These are phyloP conservation scores for Luperina testacea DNA, from an alignment of 2,888 invertebrate genomes.

Conservation along the genomic window DNA sequence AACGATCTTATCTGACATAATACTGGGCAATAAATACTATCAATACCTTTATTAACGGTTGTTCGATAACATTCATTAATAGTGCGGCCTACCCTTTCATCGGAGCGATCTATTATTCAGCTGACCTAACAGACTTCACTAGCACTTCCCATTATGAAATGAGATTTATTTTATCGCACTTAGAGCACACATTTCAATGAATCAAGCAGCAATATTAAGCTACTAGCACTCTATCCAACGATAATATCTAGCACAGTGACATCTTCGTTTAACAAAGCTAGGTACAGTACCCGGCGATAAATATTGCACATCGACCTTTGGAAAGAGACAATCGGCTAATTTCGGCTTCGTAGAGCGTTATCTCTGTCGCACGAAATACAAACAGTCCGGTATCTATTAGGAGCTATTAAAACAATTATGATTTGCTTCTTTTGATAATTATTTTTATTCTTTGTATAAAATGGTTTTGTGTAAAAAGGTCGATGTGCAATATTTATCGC, in stretches of 20 bases:
- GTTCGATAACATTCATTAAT: conserved; percentile 23
- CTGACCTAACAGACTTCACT: conserved; percentile 1
- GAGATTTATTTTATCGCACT: neutral
- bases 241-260: conserved; percentile 5
- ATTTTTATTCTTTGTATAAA: too few relatives aligned
- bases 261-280: conserved; percentile 1
- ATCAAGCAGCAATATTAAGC: neutral
- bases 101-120: conserved; percentile 25
- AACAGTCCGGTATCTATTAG: too few relatives aligned
- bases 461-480: too few relatives aligned
- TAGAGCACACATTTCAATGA: conserved; percentile 12
- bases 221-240: neutral
- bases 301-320: too few relatives aligned
- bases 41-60: neutral
- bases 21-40: neutral
- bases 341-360: too few relatives aligned
- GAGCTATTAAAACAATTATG: too few relatives aligned
- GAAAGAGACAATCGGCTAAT: too few relatives aligned
- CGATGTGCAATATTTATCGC: too few relatives aligned
- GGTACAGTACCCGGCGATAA: too few relatives aligned
- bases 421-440: too few relatives aligned
- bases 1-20: neutral
- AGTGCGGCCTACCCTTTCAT: conserved; percentile 34
- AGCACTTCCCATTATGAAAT: neutral
- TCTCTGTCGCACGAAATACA: too few relatives aligned